Conservation (phyloP, 2,113 vertebrate genomes). For the Hippoglossus stenolepis region DNA sequence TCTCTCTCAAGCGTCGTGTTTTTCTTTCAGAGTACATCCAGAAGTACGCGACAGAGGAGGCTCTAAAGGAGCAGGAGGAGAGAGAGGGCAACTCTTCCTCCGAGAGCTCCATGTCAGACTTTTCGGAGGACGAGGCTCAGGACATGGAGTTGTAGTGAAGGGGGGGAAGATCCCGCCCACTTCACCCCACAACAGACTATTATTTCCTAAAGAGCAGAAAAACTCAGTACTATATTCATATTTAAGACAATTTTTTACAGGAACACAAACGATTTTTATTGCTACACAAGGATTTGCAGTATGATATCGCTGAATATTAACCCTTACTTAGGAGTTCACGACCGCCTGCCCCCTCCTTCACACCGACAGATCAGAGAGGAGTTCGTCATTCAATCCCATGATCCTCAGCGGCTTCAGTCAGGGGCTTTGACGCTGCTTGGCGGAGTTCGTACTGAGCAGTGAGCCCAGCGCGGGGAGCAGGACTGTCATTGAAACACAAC, state of each 20-base stretch:
- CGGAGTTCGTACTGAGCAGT: conserved; percentile 21
- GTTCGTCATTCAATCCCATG: conserved; percentile 27
- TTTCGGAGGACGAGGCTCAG: conserved; percentile 99
- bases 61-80: conserved; percentile 97
- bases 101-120: conserved; percentile 99
- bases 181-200: conserved; percentile 83
- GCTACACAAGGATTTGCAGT: conserved; percentile 90
- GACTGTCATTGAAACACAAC: conserved; percentile 7
- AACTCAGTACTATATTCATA: conserved; percentile 98
- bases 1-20: conserved; percentile 7
- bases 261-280: conserved; percentile 90
- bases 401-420: conserved; percentile 12
- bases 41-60: conserved; percentile 99
- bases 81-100: conserved; percentile 95
- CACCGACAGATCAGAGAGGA: conserved; percentile 20
- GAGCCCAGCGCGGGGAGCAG: conserved; percentile 1
- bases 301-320: conserved; percentile 84
- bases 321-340: conserved; percentile 83
- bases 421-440: conserved; percentile 19
- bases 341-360: conserved; percentile 26
- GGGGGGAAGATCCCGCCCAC: conserved; percentile 44
- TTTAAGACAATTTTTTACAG: conserved; percentile 95
- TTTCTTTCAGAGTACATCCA: conserved; percentile 94
- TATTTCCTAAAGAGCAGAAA: conserved; percentile 95
- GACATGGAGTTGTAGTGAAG: conserved; percentile 99